Percentiles rank a stretch among this genome's conserved stretches.
Evolutionary conservation across 2,888 invertebrate species (phyloP).

Genomic region (Polyommatus iphigenia): DNA sequence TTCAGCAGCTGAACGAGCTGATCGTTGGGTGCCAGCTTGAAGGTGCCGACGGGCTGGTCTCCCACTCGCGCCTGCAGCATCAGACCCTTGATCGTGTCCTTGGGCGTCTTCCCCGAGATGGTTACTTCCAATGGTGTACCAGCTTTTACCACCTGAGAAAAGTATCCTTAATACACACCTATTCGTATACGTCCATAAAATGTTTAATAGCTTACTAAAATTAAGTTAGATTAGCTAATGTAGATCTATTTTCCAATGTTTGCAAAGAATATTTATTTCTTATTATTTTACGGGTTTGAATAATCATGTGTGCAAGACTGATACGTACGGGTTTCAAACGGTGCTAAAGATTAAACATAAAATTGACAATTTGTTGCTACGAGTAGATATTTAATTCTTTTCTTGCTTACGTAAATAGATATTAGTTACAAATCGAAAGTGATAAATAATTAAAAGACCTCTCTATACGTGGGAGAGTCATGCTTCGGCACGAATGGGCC

Average conservation of each 20-base stretch:
- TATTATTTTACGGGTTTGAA: no score
- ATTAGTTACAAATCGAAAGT: background rate
- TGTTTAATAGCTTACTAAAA: background rate
- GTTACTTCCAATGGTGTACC: conserved; percentile 74
- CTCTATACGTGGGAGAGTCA: no score
- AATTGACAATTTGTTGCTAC: background rate
- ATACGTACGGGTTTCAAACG: no score
- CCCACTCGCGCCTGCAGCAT: conserved; percentile 83
- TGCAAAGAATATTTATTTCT: background rate
- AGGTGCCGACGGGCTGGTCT: conserved; percentile 82
- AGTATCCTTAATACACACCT: background rate
- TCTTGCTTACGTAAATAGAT: background rate
- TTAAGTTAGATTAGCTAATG: background rate
- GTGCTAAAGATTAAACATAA: background rate
- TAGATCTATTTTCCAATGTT: background rate
- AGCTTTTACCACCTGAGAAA: conserved; percentile 59
- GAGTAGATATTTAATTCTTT: background rate
- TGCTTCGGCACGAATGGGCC: no score
- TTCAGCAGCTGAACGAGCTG: conserved; percentile 74
- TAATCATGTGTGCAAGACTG: no score
- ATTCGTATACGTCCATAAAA: background rate
- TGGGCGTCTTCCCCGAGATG: conserved; percentile 68
- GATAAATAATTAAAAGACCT: background rate
- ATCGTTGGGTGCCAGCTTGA: conserved; percentile 76
- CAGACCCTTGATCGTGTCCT: conserved; percentile 82